Evolutionary conservation across 2,797 vertebrate species (phyloP), one percentile per base, ranked within the genome.

Genomic region (Hypotaenidia philippensis): DNA sequence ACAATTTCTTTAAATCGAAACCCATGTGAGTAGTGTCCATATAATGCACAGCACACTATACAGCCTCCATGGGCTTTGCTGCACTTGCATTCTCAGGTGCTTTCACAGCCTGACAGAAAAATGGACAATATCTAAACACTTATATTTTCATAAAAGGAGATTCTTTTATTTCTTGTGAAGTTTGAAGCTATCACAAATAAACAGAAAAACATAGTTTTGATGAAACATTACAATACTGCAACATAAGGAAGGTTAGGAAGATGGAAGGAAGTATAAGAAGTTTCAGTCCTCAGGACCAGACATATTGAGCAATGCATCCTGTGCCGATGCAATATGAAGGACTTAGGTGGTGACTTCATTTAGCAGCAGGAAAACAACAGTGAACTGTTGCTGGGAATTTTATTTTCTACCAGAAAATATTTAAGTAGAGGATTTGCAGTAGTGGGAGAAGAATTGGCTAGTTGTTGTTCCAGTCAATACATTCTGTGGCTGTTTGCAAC

Each of bases 391-490:
- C 21, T 59, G 65, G 90, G 78, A 36, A 61, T 63, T 80, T 69
- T 91, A 25, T 59, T 87, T 83, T 64, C 56, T 77, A 31, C 13
- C 68, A 83, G 13, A 7, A 90, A 94, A 68, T 53, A 26, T 94
- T 89, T 84, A 57, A 69, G 57, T 52, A 61, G 56, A 59, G 31
- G 44, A 92, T 78, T 71, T 97, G 50, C 17, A 95, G 69, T 36
- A 74, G n/a, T 49, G 74, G 71, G 60, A 81, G 52, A 70, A 82
- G 64, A 89, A 66, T 27, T 71, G 49, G 13, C 34, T 83, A 68
- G 84, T 76, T 96, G 68, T 69, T 61, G 32, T 79, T 92, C 25
- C 36, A 74, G 71, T 68, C 80, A 72, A 83, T 85, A 80, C 6
- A 45, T 44, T 84, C 32, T 47, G 47, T 17, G 8, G 63, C 59